Conservation (phyloP, 2,888 invertebrate species). For the Hartigia nigra region DNA sequence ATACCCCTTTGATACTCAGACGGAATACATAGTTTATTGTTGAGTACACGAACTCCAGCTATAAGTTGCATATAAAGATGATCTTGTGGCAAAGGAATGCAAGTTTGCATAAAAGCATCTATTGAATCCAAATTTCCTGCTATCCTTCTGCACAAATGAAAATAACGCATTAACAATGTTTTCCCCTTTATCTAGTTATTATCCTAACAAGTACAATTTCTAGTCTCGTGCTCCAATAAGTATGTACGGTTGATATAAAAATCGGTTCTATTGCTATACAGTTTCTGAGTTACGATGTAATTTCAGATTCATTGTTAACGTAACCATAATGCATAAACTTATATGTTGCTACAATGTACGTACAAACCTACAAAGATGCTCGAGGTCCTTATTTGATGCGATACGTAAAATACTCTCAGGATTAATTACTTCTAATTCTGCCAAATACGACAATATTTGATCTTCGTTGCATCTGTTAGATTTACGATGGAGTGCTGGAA, state of each 20-base stretch:
- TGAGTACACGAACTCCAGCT: slow-evolving; percentile 64
- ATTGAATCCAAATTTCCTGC: slow-evolving; percentile 61
- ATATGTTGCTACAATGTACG: background rate
- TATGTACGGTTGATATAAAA: background rate
- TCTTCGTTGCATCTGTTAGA: slow-evolving; percentile 61
- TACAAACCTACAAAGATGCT: slow-evolving; percentile 59
- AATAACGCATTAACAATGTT: background rate
- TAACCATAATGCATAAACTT: background rate
- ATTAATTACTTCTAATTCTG: slow-evolving; percentile 68
- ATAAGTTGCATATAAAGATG: slow-evolving; percentile 67
- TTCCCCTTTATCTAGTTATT: slow-evolving; percentile 1
- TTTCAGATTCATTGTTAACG: background rate
- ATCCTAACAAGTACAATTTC: background rate
- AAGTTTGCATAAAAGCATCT: slow-evolving; percentile 60
- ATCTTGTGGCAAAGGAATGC: slow-evolving; percentile 59
- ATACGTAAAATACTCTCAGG: slow-evolving; percentile 69
- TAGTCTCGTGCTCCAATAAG: background rate
- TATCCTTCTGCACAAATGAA: slow-evolving; percentile 46
- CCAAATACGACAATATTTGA: slow-evolving; percentile 66
- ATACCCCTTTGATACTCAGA: slow-evolving; percentile 34
- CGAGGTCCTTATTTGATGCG: slow-evolving; percentile 61
- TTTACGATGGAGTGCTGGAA: slow-evolving; percentile 4
- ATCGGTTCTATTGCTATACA: background rate
- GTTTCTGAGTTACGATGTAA: background rate
- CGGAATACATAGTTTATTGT: slow-evolving; percentile 63